Percentiles rank a stretch among this genome's conserved stretches.
These are phyloP conservation scores for Bombylius major DNA, from an alignment of 2,888 invertebrate genomes.

Conservation along the genomic window DNA sequence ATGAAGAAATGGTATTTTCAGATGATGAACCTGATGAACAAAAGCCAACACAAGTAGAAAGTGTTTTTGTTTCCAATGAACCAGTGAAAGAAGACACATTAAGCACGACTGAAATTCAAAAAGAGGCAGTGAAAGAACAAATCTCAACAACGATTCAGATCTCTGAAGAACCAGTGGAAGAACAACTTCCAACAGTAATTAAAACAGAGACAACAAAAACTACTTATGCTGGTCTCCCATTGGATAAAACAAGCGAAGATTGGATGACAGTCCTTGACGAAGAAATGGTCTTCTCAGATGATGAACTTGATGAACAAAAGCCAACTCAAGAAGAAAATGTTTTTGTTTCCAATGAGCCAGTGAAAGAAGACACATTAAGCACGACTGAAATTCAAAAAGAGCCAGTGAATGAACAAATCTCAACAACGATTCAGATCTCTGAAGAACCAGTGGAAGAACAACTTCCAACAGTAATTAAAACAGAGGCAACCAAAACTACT, in stretches of 20 bases:
- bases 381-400: too few relatives aligned
- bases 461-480: too few relatives aligned
- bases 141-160: neutral
- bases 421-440: too few relatives aligned
- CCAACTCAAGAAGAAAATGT: neutral
- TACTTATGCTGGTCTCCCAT: constrained; percentile 24
- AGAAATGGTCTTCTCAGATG: constrained; percentile 18
- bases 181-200: neutral
- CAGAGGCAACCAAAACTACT: neutral
- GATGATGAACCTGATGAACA: constrained; percentile 22
- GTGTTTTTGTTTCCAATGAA: neutral
- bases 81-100: neutral
- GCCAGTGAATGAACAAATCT: too few relatives aligned
- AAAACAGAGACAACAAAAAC: too few relatives aligned
- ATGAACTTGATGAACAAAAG: neutral
- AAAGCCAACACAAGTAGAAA: neutral
- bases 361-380: too few relatives aligned
- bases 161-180: constrained; percentile 11
- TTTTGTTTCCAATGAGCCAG: neutral
- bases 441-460: too few relatives aligned
- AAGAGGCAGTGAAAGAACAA: constrained; percentile 11
- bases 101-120: neutral
- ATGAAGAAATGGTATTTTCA: constrained; percentile 31
- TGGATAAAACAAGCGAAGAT: constrained; percentile 19
- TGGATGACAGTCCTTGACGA: constrained; percentile 30